A percentile compares a stretch with the other conserved stretches of the same genome.
These are phyloP conservation scores for Brachirus orientalis DNA, from an alignment of 2,113 vertebrate genomes.

Conservation along the genomic window DNA sequence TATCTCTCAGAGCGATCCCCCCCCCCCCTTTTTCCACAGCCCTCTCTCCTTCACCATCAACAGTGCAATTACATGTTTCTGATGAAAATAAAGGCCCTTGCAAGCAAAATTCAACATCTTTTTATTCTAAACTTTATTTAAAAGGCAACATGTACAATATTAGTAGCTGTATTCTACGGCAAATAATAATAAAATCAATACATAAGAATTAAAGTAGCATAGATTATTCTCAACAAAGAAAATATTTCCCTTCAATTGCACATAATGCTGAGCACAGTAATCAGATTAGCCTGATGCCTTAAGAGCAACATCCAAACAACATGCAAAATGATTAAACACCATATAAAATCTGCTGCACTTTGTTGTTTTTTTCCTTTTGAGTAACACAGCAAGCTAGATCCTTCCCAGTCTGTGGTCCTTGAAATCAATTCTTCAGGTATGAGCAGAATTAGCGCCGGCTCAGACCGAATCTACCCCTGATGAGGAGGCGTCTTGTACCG, in stretches of 20 bases:
- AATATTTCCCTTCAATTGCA: background rate
- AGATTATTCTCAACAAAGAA: background rate
- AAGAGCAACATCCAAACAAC: conserved; percentile 5
- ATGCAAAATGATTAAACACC: conserved; percentile 2
- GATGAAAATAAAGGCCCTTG: conserved; percentile 69
- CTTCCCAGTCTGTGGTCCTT: conserved; percentile 58
- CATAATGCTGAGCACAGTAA: background rate
- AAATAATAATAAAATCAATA: too few relatives aligned
- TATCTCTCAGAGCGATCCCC: conserved; percentile 61
- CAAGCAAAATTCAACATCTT: conserved; percentile 48
- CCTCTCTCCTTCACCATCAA: conserved; percentile 79
- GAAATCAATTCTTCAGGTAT: conserved; percentile 66
- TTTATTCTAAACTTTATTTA: conserved; percentile 18
- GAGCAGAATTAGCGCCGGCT: conserved; percentile 68
- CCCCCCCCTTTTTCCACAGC: conserved; percentile 37
- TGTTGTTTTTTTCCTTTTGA: background rate
- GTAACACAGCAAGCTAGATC: conserved; percentile 39
- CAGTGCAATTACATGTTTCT: conserved; percentile 77
- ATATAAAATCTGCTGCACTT: conserved; percentile 6
- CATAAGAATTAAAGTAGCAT: background rate
- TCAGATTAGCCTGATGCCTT: background rate
- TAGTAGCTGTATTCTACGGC: background rate
- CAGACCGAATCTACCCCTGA: conserved; percentile 66
- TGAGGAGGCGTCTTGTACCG: conserved; percentile 71
- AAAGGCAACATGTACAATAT: conserved; percentile 11